Conservation (phyloP, 2,888 invertebrate species). For the Volucella zonaria region DNA sequence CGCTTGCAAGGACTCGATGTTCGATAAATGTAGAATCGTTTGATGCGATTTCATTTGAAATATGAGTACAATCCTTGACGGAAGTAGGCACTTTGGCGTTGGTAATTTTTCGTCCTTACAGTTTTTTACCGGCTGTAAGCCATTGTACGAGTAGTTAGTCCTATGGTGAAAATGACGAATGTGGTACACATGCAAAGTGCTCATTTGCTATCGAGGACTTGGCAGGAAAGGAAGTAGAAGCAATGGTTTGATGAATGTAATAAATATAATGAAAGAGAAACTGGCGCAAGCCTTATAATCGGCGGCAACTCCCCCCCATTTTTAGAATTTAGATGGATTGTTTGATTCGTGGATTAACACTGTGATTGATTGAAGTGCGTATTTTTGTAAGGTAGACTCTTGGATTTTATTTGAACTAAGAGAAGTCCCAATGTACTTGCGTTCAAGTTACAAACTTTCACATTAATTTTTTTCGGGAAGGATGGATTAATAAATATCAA, state of each 20-base stretch:
- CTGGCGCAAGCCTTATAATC: too few species aligned
- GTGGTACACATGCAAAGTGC: conserved; percentile 22
- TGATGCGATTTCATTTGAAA: conserved; percentile 12
- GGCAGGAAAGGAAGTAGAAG: background rate
- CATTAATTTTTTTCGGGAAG: too few species aligned
- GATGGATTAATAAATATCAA: too few species aligned
- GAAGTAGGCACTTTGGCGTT: conserved; percentile 2
- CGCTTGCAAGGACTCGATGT: background rate
- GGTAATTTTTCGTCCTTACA: conserved; percentile 12
- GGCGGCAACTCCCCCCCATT: too few species aligned
- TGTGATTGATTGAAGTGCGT: too few species aligned
- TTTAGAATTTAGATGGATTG: too few species aligned
- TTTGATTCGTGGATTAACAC: too few species aligned
- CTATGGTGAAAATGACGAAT: background rate
- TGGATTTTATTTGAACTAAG: too few species aligned
- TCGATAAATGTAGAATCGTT: background rate
- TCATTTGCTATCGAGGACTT: conserved; percentile 22
- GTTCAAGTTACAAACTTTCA: too few species aligned
- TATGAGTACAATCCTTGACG: background rate
- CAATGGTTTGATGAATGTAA: background rate
- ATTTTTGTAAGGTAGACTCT: too few species aligned
- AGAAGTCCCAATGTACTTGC: too few species aligned
- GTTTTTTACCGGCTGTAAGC: background rate
- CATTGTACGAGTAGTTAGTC: conserved; percentile 6
- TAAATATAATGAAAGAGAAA: too few species aligned